Evolutionary conservation across 2,113 vertebrate species (phyloP).

Genomic region (Ammodytes dubius): DNA sequence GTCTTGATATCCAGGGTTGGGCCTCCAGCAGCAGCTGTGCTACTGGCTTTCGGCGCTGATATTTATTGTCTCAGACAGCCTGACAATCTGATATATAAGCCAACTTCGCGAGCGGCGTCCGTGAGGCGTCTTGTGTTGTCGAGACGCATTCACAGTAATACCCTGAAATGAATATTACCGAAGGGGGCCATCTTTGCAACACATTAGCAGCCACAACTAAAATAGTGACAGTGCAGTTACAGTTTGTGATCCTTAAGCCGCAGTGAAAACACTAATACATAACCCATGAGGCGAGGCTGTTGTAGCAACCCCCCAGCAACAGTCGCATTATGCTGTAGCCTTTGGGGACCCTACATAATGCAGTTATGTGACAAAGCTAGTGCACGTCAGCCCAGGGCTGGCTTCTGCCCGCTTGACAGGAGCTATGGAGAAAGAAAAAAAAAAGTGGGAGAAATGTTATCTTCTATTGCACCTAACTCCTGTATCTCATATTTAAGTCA

Average conservation of each 20-base stretch:
- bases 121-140: slow-evolving; percentile 68
- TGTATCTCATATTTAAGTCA: slow-evolving; percentile 44
- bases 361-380: slow-evolving; percentile 79
- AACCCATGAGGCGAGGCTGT: slow-evolving; percentile 71
- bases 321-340: slow-evolving; percentile 76
- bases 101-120: slow-evolving; percentile 51
- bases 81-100: slow-evolving; percentile 66
- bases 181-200: slow-evolving; percentile 46
- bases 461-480: slow-evolving; percentile 34
- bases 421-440: slow-evolving; percentile 14
- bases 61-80: slow-evolving; percentile 74
- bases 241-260: slow-evolving; percentile 53
- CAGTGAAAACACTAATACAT: slow-evolving; percentile 68
- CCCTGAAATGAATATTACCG: slow-evolving; percentile 65
- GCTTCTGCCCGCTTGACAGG: slow-evolving; percentile 55
- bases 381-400: slow-evolving; percentile 73
- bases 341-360: slow-evolving; percentile 78
- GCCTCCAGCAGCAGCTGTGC: slow-evolving; percentile 68
- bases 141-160: slow-evolving; percentile 68
- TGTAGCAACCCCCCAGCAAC: slow-evolving; percentile 63
- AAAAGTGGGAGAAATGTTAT: slow-evolving; percentile 39
- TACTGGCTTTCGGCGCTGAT: slow-evolving; percentile 62
- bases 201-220: slow-evolving; percentile 42
- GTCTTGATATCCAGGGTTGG: slow-evolving; percentile 36
- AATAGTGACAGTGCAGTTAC: slow-evolving; percentile 48